phyloP scores from a whole-genome alignment of 2,888 invertebrate genomes.

The Aleiodes alternator region DNA sequence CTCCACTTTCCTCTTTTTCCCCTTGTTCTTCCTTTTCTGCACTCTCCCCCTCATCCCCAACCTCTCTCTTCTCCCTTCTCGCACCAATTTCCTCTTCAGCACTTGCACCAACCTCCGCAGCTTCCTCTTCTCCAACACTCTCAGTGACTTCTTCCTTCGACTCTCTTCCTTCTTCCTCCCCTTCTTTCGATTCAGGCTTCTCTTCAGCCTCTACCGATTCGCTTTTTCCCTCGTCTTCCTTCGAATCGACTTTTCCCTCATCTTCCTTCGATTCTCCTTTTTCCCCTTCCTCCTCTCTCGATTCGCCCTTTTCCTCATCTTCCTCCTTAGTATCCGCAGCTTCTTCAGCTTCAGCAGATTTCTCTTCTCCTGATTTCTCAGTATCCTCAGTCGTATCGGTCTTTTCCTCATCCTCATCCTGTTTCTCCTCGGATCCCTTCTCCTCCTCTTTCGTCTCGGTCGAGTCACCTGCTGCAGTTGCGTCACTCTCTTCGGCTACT shows the following conservation, averaged over 20 bases:
- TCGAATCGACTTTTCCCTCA: conserved; percentile 48
- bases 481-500: conserved; percentile 48
- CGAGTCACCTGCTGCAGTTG: conserved; percentile 4
- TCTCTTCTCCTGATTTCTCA: conserved; percentile 50
- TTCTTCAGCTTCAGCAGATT: conserved; percentile 55
- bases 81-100: conserved; percentile 46
- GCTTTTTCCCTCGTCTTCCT: conserved; percentile 54
- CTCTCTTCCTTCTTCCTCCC: conserved; percentile 52
- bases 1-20: conserved; percentile 48
- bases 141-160: conserved; percentile 42
- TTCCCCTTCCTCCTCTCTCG: conserved; percentile 53
- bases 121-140: conserved; percentile 52
- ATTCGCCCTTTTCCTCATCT: conserved; percentile 52
- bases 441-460: conserved; percentile 44
- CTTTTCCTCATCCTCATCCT: conserved; percentile 53
- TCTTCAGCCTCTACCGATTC: conserved; percentile 54
- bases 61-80: conserved; percentile 54
- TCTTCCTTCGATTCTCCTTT: conserved; percentile 52
- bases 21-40: conserved; percentile 51
- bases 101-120: conserved; percentile 48
- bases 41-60: conserved; percentile 52
- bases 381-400: conserved; percentile 47
- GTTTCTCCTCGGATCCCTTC: conserved; percentile 58
- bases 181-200: conserved; percentile 54
- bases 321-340: conserved; percentile 49